These are phyloP conservation scores for Limnephilus auricula DNA, from an alignment of 2,888 invertebrate genomes.

Conservation along the genomic window DNA sequence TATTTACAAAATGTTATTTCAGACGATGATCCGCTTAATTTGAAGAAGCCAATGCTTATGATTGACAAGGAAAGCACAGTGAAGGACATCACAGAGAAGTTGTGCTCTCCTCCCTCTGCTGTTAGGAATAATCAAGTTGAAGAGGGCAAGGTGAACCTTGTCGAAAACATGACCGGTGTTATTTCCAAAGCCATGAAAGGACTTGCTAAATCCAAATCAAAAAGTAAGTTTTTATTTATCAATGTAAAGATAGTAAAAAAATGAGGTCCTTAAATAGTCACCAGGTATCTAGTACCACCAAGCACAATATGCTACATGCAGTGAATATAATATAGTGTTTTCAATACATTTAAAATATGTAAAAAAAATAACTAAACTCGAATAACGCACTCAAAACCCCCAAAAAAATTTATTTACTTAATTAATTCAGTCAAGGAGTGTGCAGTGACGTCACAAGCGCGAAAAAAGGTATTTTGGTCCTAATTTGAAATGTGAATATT, in stretches of 20 bases:
- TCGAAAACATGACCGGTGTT: constrained; percentile 92
- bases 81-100: constrained; percentile 91
- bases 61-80: constrained; percentile 91
- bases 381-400: too few relatives aligned
- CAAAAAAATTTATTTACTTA: too few relatives aligned
- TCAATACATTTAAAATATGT: too few relatives aligned
- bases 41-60: constrained; percentile 77
- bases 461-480: too few relatives aligned
- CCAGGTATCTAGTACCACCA: too few relatives aligned
- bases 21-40: constrained; percentile 55
- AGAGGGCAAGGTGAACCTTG: constrained; percentile 82
- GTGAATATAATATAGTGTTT: too few relatives aligned
- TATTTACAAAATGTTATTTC: constrained; percentile 67
- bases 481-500: too few relatives aligned
- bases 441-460: too few relatives aligned
- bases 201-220: constrained; percentile 90
- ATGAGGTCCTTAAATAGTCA: background rate
- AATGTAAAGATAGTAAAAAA: background rate
- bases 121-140: constrained; percentile 73
- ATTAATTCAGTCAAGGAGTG: too few relatives aligned
- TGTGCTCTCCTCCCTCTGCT: constrained; percentile 83
- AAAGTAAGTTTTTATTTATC: constrained; percentile 75
- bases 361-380: too few relatives aligned
- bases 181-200: constrained; percentile 96
- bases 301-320: too few relatives aligned